Conservation (phyloP, 1,140 invertebrate species). For the Drosophila grimshawi region DNA sequence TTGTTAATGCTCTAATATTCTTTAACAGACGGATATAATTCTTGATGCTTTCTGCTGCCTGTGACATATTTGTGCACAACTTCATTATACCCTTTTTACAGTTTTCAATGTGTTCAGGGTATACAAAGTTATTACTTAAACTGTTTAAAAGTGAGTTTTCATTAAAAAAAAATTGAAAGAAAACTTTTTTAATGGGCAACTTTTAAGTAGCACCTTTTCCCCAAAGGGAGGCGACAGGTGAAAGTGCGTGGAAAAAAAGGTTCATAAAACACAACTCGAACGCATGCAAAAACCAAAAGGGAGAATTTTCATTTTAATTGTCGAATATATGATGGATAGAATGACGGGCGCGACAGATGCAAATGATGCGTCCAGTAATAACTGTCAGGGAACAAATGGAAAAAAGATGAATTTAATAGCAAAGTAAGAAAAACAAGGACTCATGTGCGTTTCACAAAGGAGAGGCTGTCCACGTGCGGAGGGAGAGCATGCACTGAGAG, state of each 20-base stretch:
- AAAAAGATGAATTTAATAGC: not conserved
- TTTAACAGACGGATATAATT: too few species aligned
- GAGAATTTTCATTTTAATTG: constrained; percentile 48
- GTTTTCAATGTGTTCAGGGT: too few species aligned
- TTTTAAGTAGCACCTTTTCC: not conserved
- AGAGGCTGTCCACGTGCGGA: not conserved
- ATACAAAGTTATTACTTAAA: not conserved
- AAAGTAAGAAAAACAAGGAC: not conserved
- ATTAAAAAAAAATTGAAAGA: constrained; percentile 35
- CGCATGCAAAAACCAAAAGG: constrained; percentile 6
- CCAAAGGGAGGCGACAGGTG: not conserved
- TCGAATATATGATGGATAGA: constrained; percentile 22
- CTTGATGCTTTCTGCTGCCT: too few species aligned
- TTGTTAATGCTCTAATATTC: too few species aligned
- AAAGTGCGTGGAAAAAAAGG: constrained; percentile 24
- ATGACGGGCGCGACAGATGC: constrained; percentile 7
- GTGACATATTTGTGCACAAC: too few species aligned
- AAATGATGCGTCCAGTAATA: constrained; percentile 17
- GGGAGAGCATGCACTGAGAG: not conserved
- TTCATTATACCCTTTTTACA: not conserved
- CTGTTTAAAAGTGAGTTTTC: constrained; percentile 30
- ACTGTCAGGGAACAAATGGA: not conserved
- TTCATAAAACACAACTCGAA: constrained; percentile 19
- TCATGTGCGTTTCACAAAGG: not conserved
- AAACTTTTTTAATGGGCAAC: not conserved